Conservation (phyloP, 2,113 vertebrate species). For the Nematolebias whitei region DNA sequence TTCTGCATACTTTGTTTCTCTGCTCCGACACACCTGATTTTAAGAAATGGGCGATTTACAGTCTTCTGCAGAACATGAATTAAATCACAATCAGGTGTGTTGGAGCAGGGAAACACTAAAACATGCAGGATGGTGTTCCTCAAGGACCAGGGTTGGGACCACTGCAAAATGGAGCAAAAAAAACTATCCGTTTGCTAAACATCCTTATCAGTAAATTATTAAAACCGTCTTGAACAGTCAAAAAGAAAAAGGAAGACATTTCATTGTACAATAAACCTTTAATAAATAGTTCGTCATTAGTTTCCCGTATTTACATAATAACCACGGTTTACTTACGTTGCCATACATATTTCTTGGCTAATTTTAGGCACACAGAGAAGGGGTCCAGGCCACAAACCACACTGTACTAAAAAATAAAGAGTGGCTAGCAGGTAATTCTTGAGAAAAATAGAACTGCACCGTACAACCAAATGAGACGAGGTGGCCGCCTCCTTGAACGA, state of each 20-base stretch:
- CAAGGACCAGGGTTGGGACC: too few species aligned
- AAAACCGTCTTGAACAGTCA: background rate
- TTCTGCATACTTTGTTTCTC: too few species aligned
- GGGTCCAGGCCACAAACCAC: constrained; percentile 73
- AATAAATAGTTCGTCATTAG: constrained; percentile 86
- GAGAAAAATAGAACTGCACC: constrained; percentile 66
- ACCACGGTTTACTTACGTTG: constrained; percentile 75
- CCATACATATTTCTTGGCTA: constrained; percentile 76
- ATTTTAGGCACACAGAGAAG: constrained; percentile 79
- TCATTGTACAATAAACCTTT: constrained; percentile 83
- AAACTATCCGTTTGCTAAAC: background rate
- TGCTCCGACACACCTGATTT: too few species aligned
- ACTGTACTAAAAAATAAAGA: constrained; percentile 68
- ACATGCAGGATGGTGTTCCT: too few species aligned
- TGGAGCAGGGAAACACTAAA: too few species aligned
- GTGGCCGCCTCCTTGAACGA: constrained; percentile 55
- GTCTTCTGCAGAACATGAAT: too few species aligned
- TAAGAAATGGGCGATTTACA: too few species aligned
- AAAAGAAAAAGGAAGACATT: constrained; percentile 35
- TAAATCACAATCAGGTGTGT: too few species aligned
- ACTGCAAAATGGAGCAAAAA: too few species aligned
- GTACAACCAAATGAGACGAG: constrained; percentile 59
- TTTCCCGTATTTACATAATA: constrained; percentile 82
- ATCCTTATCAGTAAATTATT: background rate
- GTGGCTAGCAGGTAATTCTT: constrained; percentile 66